Evolutionary conservation across 2,797 vertebrate species (phyloP).

Genomic region (Dipus sagitta): DNA sequence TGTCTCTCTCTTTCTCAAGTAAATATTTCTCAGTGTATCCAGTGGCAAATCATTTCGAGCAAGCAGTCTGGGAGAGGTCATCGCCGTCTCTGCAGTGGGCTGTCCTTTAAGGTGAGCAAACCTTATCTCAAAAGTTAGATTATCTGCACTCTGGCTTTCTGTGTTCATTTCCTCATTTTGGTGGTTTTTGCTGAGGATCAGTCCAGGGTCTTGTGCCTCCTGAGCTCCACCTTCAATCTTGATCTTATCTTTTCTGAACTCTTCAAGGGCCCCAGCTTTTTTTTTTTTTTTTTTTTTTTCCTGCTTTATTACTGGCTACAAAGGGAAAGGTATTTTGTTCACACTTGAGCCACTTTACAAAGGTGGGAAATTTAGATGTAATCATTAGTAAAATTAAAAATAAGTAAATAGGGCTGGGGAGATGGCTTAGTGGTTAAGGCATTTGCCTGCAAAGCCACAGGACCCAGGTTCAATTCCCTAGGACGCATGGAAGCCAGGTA

Average conservation of each 20-base stretch:
- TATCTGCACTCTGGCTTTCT: neutral
- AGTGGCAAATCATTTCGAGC: constrained; percentile 19
- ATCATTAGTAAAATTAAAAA: neutral
- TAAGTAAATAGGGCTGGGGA: no score
- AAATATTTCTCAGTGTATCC: neutral
- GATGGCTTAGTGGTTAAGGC: no score
- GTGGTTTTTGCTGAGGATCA: neutral
- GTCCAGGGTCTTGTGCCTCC: neutral
- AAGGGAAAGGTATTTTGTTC: neutral
- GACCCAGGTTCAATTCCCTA: no score
- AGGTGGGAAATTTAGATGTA: neutral
- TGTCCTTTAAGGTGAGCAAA: neutral
- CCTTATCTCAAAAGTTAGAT: neutral
- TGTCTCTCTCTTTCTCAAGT: no score
- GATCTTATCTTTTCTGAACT: constrained; percentile 13
- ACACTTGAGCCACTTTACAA: neutral
- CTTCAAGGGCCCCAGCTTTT: neutral
- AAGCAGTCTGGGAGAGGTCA: neutral
- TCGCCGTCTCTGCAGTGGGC: neutral
- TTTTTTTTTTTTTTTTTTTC: neutral
- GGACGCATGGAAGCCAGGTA: no score
- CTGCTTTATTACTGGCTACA: neutral
- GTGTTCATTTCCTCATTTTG: neutral
- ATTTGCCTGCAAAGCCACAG: no score
- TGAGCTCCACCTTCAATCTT: neutral